phyloP scores from a whole-genome alignment of 2,797 vertebrate genomes.

The Enteromius trimaculatus region DNA sequence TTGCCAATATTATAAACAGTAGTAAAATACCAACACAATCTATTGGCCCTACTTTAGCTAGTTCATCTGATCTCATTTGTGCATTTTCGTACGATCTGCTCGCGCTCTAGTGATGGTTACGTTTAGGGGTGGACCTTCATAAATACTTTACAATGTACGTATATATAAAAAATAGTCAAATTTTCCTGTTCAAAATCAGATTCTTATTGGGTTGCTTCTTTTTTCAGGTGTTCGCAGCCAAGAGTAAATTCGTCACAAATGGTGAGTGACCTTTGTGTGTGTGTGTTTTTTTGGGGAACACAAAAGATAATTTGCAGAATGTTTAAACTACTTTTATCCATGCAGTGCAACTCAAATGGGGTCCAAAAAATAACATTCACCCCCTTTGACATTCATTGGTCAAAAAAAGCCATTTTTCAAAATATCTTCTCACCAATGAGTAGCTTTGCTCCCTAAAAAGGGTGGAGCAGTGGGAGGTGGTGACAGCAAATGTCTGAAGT shows the following conservation, averaged over 20 bases:
- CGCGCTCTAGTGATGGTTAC: not conserved
- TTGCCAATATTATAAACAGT: not conserved
- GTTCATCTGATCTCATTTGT: not conserved
- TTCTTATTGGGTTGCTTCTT: conserved; percentile 13
- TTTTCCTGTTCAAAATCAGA: not conserved
- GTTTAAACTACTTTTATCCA: conserved; percentile 5
- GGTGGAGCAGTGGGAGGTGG: not conserved
- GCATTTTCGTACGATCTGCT: not conserved
- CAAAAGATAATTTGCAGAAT: not conserved
- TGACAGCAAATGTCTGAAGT: conserved; percentile 44
- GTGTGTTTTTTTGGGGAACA: not conserved
- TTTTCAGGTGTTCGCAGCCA: conserved; percentile 71
- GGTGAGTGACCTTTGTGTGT: conserved; percentile 70
- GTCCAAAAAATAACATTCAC: not conserved
- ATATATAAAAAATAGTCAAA: not conserved
- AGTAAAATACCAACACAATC: not conserved
- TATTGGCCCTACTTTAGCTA: not conserved
- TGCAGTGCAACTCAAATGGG: not conserved
- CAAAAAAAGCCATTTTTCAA: not conserved
- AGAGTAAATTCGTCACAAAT: conserved; percentile 80
- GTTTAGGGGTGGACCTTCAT: not conserved
- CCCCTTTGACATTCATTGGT: not conserved
- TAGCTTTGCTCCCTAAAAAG: not conserved
- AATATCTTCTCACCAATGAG: not conserved
- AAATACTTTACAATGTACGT: not conserved